phyloP scores from a whole-genome alignment of 35 echinoderm and acorn worm genomes.

The Anneissia japonica region DNA sequence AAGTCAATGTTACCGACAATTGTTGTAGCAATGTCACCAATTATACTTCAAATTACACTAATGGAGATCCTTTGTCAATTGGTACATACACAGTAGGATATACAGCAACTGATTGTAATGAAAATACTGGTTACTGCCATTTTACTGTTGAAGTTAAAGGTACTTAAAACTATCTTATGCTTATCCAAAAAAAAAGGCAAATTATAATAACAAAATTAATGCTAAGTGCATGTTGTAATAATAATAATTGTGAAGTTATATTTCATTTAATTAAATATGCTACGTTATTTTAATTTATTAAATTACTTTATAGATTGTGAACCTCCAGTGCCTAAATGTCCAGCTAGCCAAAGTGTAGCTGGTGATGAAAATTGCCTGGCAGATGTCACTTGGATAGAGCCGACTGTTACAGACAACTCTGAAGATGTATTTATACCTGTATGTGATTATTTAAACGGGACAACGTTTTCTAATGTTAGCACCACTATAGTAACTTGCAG shows the following conservation, averaged over 20 bases:
- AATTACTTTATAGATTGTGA: not conserved
- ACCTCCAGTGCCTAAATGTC: not conserved
- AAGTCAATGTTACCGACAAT: not conserved
- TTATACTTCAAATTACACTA: not conserved
- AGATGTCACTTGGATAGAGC: not conserved
- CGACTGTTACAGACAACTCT: not conserved
- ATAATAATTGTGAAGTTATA: too few relatives aligned
- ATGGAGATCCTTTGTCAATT: not conserved
- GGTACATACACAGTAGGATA: not conserved
- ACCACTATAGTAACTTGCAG: not conserved
- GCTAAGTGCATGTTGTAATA: too few relatives aligned
- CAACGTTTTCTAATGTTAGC: not conserved
- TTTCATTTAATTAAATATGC: too few relatives aligned
- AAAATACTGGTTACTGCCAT: not conserved
- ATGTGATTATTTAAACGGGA: not conserved
- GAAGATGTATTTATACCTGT: not conserved
- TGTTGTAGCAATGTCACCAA: not conserved
- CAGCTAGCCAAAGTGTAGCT: not conserved
- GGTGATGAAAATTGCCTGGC: not conserved
- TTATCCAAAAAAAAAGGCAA: too few relatives aligned
- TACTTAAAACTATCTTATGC: not conserved
- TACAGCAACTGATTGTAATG: not conserved
- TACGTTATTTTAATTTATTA: too few relatives aligned
- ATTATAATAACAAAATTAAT: too few relatives aligned
- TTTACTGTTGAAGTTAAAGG: not conserved